Conservation (phyloP, 2,888 invertebrate genomes). For the Gortyna flavago region DNA sequence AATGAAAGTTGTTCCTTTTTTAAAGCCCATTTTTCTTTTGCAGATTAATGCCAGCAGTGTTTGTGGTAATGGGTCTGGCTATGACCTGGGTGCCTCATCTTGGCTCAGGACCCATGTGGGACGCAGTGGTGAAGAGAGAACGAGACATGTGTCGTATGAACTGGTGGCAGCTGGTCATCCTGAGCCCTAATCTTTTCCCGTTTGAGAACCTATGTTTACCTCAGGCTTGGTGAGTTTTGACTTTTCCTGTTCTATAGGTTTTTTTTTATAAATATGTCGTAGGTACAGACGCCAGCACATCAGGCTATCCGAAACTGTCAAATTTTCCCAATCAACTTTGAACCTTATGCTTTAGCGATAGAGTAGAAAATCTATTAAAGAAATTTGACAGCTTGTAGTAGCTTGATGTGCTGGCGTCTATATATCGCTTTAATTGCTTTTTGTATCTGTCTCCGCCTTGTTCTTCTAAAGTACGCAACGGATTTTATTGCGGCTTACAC, state of each 20-base stretch:
- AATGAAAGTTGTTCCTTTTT: not conserved
- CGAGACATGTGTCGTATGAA: slow-evolving; percentile 83
- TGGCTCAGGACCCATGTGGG: slow-evolving; percentile 88
- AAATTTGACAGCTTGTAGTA: no score
- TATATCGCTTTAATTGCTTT: no score
- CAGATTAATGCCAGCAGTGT: slow-evolving; percentile 86
- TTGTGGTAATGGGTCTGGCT: slow-evolving; percentile 86
- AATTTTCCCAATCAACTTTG: no score
- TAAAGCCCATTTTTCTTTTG: slow-evolving; percentile 25
- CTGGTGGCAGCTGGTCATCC: slow-evolving; percentile 87
- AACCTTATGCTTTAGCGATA: no score
- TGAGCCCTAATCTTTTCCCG: slow-evolving; percentile 86
- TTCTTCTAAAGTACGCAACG: not conserved
- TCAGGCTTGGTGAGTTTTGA: slow-evolving; percentile 83
- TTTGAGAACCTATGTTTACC: slow-evolving; percentile 85
- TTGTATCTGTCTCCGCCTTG: not conserved
- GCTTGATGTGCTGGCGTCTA: no score
- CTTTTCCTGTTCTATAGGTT: not conserved
- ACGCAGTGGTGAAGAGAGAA: slow-evolving; percentile 85
- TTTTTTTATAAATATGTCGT: no score
- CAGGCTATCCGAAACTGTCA: no score
- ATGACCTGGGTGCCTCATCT: slow-evolving; percentile 88
- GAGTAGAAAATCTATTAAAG: no score
- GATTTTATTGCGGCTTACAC: not conserved
- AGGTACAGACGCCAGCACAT: no score